Conservation (phyloP, 2,797 vertebrate species). For the Heterohyrax brucei region DNA sequence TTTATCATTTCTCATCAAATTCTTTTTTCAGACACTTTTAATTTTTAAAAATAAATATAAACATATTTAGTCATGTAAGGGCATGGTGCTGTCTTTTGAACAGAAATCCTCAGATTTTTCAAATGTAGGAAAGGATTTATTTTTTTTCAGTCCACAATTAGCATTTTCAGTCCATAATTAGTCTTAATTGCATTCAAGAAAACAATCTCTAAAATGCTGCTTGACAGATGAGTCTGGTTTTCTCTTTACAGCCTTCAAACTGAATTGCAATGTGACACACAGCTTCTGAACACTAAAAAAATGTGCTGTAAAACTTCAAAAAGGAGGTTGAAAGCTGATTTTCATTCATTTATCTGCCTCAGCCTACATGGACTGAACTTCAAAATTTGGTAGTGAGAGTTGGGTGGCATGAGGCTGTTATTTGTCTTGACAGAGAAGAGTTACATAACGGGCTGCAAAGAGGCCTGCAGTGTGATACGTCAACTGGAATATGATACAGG, state of each 20-base stretch:
- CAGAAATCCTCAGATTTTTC: conserved; percentile 69
- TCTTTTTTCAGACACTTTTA: conserved; percentile 73
- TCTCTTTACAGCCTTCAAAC: conserved; percentile 24
- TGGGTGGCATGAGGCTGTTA: neutral
- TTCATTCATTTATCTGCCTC: conserved; percentile 35
- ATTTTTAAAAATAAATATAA: conserved; percentile 82
- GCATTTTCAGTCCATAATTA: conserved; percentile 45
- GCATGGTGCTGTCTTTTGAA: conserved; percentile 58
- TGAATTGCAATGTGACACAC: conserved; percentile 58
- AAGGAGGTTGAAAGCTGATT: neutral
- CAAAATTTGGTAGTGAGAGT: conserved; percentile 25
- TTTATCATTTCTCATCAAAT: conserved; percentile 79
- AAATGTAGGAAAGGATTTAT: conserved; percentile 64
- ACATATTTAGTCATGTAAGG: conserved; percentile 77
- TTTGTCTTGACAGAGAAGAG: conserved; percentile 17
- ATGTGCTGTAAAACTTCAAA: conserved; percentile 18
- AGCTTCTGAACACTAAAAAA: conserved; percentile 56
- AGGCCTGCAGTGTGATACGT: neutral
- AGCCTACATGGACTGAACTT: conserved; percentile 11
- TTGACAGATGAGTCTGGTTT: conserved; percentile 48
- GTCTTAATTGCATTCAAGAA: conserved; percentile 38
- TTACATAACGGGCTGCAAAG: neutral
- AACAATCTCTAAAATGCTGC: conserved; percentile 61
- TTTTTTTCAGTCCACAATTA: conserved; percentile 61
- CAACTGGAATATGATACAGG: conserved; percentile 45